Conservation (phyloP, 2,888 invertebrate species). For the Oxytorus armatus region DNA sequence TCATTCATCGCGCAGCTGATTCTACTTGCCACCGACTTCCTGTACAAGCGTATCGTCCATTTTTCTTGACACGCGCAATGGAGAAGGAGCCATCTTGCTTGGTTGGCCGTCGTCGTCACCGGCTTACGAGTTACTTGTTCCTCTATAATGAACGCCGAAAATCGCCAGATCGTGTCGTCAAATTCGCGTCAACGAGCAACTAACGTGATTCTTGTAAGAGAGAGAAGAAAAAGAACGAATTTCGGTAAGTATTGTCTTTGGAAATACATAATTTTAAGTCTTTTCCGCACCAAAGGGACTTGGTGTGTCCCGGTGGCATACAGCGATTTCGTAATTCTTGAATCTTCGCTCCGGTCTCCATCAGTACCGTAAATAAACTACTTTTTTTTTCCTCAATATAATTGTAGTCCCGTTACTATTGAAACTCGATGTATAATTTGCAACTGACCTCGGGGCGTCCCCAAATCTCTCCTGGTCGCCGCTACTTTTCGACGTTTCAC, state of each 20-base stretch:
- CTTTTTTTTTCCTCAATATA: no score
- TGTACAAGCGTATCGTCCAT: slow-evolving; percentile 74
- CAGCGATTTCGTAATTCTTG: no score
- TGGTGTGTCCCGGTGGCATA: no score
- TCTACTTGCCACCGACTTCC: slow-evolving; percentile 63
- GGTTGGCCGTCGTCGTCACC: slow-evolving; percentile 80
- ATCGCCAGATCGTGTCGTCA: no score
- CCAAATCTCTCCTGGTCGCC: no score
- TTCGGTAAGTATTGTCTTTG: neutral
- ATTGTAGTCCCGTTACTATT: no score
- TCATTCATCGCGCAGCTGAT: slow-evolving; percentile 12
- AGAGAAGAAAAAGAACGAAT: neutral
- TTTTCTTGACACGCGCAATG: slow-evolving; percentile 82
- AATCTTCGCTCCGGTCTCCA: no score
- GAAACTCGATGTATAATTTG: no score
- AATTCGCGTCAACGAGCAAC: neutral
- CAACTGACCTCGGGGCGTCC: no score
- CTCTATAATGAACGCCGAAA: slow-evolving; percentile 73
- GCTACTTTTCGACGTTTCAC: no score
- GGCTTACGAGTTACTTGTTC: slow-evolving; percentile 72
- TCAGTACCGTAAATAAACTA: no score
- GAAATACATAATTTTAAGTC: neutral
- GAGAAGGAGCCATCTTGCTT: slow-evolving; percentile 81
- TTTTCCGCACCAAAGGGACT: no score
- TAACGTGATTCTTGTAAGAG: neutral